These are phyloP conservation scores for Melitaea athalia DNA, from an alignment of 2,888 invertebrate species.

Conservation along the genomic window DNA sequence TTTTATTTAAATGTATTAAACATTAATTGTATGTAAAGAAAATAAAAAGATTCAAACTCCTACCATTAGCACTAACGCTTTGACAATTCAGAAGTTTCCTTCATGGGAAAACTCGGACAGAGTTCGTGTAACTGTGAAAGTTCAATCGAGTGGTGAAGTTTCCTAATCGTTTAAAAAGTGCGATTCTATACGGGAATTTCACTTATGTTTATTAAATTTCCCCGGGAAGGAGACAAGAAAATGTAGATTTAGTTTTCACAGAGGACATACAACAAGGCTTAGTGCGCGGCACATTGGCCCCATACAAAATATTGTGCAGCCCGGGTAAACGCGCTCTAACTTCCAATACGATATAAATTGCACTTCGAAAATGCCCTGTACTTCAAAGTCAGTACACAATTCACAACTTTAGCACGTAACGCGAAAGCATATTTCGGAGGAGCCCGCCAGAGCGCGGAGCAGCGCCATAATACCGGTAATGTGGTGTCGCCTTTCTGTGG, in stretches of 20 bases:
- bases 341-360: constrained; percentile 82
- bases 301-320: constrained; percentile 75
- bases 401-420: constrained; percentile 61
- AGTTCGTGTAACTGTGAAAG: constrained; percentile 22
- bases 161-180: constrained; percentile 55
- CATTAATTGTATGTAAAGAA: too few relatives aligned
- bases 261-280: constrained; percentile 59
- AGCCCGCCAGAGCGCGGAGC: constrained; percentile 46
- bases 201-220: constrained; percentile 68
- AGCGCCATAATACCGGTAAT: constrained; percentile 79
- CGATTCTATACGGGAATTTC: constrained; percentile 54
- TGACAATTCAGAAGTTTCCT: constrained; percentile 13
- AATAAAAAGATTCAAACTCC: too few relatives aligned
- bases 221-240: constrained; percentile 58
- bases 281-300: constrained; percentile 66
- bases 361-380: constrained; percentile 78
- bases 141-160: constrained; percentile 46
- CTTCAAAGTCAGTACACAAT: constrained; percentile 64
- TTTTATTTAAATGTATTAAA: too few relatives aligned
- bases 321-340: constrained; percentile 70
- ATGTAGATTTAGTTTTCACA: constrained; percentile 59
- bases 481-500: constrained; percentile 81
- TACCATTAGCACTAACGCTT: constrained; percentile 2
- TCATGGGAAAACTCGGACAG: constrained; percentile 9
- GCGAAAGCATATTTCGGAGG: constrained; percentile 59